These are phyloP conservation scores for Calameuta pallipes DNA, from an alignment of 2,888 invertebrate genomes.

Conservation along the genomic window DNA sequence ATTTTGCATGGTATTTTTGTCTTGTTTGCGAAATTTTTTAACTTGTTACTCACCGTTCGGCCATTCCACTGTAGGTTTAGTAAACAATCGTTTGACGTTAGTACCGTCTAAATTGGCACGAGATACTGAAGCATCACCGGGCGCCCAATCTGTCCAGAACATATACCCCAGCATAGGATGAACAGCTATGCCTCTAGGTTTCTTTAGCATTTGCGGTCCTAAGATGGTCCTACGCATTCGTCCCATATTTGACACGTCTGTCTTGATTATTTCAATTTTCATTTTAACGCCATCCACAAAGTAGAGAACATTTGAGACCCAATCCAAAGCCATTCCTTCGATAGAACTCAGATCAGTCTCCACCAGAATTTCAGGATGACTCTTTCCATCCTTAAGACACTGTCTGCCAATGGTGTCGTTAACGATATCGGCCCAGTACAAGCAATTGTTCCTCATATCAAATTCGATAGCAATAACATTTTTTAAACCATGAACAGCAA, in stretches of 20 bases:
- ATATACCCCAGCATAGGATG: constrained; percentile 84
- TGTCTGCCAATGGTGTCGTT: constrained; percentile 82
- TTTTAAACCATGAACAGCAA: constrained; percentile 78
- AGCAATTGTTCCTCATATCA: constrained; percentile 84
- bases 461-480: constrained; percentile 90
- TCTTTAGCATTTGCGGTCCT: constrained; percentile 73
- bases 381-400: constrained; percentile 76
- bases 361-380: constrained; percentile 77
- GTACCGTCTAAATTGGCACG: constrained; percentile 84
- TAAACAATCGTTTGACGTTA: constrained; percentile 74
- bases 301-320: constrained; percentile 87
- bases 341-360: constrained; percentile 82
- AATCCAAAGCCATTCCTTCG: constrained; percentile 91
- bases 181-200: constrained; percentile 84
- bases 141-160: constrained; percentile 92
- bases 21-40: not conserved
- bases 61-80: constrained; percentile 79
- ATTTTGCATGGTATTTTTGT: not conserved
- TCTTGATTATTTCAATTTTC: constrained; percentile 85
- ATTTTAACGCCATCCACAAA: constrained; percentile 86
- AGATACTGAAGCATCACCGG: constrained; percentile 80
- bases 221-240: constrained; percentile 83
- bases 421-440: constrained; percentile 90
- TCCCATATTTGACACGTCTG: constrained; percentile 71
- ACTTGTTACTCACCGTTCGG: constrained; percentile 75